phyloP scores from a whole-genome alignment of 2,888 invertebrate genomes.

The Teleogryllus oceanicus region DNA sequence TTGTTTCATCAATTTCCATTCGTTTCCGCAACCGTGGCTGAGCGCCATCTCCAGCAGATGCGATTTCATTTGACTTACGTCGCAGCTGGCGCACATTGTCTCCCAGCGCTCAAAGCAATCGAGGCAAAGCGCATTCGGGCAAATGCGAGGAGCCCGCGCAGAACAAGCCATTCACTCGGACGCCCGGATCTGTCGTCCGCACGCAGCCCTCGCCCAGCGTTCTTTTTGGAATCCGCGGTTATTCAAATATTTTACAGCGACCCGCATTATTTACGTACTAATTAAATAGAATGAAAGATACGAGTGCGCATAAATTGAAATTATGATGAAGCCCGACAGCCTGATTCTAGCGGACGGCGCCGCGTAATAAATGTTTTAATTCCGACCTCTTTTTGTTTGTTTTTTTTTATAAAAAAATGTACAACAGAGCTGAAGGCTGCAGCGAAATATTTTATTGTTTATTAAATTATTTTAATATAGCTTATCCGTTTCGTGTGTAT shows the following conservation, averaged over 20 bases:
- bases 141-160: no score
- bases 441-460: neutral
- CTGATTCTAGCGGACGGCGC: neutral
- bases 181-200: no score
- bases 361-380: neutral
- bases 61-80: no score
- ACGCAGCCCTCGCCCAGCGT: neutral
- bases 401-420: neutral
- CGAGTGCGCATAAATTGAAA: conserved; percentile 7
- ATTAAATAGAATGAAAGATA: conserved; percentile 10
- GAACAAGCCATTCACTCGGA: no score
- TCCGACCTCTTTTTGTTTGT: neutral
- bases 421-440: neutral
- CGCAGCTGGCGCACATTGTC: no score
- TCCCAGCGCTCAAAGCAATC: no score
- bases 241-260: neutral
- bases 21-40: no score
- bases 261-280: neutral
- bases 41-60: no score
- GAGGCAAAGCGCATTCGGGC: no score
- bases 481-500: neutral
- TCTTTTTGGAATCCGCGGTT: conserved; percentile 7
- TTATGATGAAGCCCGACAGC: neutral
- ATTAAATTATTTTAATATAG: neutral
- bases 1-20: no score